These are phyloP conservation scores for Symphodus melops DNA, from an alignment of 2,113 vertebrate genomes.

Conservation along the genomic window DNA sequence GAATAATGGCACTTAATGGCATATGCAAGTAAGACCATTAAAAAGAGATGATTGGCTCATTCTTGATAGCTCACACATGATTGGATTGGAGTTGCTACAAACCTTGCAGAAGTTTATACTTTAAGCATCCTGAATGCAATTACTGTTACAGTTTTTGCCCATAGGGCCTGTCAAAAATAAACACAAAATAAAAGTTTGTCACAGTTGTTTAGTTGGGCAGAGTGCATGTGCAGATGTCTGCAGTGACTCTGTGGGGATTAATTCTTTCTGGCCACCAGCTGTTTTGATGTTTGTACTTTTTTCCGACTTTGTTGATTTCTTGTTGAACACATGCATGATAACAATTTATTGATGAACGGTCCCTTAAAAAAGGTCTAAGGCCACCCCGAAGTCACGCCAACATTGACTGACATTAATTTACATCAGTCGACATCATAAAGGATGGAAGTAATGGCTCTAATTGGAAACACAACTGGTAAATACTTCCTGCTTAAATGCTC, in stretches of 20 bases:
- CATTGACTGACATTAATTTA: constrained; percentile 6
- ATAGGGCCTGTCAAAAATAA: not conserved
- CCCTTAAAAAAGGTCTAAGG: not conserved
- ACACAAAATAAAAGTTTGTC: not conserved
- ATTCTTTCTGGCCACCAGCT: constrained; percentile 41
- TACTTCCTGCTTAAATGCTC: constrained; percentile 39
- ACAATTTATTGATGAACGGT: constrained; percentile 30
- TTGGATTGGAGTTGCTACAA: not conserved
- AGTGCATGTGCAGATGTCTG: not conserved
- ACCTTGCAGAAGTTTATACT: not conserved
- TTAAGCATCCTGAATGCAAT: not conserved
- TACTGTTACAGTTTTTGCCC: not conserved
- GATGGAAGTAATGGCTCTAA: constrained; percentile 21
- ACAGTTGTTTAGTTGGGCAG: not conserved
- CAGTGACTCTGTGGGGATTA: not conserved
- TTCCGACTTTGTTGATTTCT: constrained; percentile 2
- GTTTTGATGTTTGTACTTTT: constrained; percentile 33
- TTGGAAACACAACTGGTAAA: constrained; percentile 32
- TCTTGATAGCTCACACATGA: too few relatives aligned
- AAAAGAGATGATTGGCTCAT: too few relatives aligned
- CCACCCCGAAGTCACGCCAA: constrained; percentile 43
- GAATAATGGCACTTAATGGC: too few relatives aligned
- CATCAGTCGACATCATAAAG: constrained; percentile 33
- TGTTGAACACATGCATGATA: constrained; percentile 1
- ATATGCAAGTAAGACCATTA: too few relatives aligned